Conservation (phyloP, 2,113 vertebrate genomes). For the Barnardius zonarius region DNA sequence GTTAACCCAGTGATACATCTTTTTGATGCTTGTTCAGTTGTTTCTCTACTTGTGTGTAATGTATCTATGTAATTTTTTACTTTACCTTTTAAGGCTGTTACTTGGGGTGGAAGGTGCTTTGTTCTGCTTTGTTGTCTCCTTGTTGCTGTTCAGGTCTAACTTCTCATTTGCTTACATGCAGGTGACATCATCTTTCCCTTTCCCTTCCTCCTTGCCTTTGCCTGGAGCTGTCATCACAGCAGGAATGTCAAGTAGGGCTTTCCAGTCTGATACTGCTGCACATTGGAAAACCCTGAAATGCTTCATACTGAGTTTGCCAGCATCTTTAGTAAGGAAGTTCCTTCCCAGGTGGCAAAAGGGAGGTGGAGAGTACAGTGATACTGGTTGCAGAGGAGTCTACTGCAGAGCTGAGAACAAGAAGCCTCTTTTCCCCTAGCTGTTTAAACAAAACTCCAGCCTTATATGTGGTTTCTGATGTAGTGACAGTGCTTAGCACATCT, state of each 20-base stretch:
- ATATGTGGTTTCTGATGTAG: background rate
- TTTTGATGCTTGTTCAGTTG: background rate
- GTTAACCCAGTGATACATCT: background rate
- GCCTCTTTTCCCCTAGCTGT: background rate
- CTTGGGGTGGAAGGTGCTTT: background rate
- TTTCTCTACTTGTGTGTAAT: background rate
- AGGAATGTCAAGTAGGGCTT: background rate
- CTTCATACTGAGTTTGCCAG: background rate
- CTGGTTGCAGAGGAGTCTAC: background rate
- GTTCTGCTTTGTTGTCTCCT: background rate
- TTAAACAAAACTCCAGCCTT: background rate
- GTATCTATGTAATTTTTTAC: background rate
- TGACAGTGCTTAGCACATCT: background rate
- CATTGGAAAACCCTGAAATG: background rate
- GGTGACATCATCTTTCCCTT: rapidly evolving
- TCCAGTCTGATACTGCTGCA: background rate
- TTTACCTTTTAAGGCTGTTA: background rate
- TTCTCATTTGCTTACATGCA: background rate
- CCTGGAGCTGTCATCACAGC: background rate
- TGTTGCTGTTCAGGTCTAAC: background rate
- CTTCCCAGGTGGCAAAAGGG: background rate
- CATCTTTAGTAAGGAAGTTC: background rate
- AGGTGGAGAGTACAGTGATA: background rate
- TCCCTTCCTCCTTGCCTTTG: background rate
- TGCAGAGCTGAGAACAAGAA: background rate